Evolutionary conservation across 2,113 vertebrate species (phyloP).

Genomic region (Prionailurus bengalensis): DNA sequence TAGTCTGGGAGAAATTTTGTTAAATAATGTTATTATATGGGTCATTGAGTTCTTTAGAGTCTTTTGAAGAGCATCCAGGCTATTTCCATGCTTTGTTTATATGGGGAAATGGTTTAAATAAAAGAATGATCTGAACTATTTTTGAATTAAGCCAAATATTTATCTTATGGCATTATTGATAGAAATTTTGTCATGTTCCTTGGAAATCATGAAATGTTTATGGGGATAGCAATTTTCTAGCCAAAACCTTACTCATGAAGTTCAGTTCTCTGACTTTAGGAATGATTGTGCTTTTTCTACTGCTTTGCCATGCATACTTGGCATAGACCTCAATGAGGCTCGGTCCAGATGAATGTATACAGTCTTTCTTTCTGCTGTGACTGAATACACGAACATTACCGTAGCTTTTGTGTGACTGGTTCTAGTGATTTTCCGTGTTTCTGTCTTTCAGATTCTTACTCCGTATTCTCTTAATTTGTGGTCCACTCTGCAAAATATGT

Average conservation of each 20-base stretch:
- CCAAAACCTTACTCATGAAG: conserved; percentile 73
- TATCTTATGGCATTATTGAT: conserved; percentile 84
- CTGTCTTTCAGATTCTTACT: neutral
- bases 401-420: neutral
- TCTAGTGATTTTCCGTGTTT: neutral
- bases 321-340: neutral
- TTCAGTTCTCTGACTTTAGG: conserved; percentile 47
- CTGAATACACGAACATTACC: neutral
- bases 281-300: neutral
- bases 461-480: neutral
- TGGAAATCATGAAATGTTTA: conserved; percentile 82
- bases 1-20: conserved; percentile 83
- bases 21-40: conserved; percentile 86
- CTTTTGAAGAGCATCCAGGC: conserved; percentile 86
- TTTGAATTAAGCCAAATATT: conserved; percentile 82
- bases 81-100: conserved; percentile 86
- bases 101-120: conserved; percentile 86
- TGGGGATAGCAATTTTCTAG: conserved; percentile 70
- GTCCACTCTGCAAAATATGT: neutral
- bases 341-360: neutral
- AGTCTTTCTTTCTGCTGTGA: neutral
- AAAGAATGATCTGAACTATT: conserved; percentile 83
- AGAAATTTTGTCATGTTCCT: conserved; percentile 83
- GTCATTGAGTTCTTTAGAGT: conserved; percentile 81
- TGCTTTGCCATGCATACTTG: neutral